phyloP scores from a whole-genome alignment of 2,888 invertebrate species.

The Malthinus flaveolus region DNA sequence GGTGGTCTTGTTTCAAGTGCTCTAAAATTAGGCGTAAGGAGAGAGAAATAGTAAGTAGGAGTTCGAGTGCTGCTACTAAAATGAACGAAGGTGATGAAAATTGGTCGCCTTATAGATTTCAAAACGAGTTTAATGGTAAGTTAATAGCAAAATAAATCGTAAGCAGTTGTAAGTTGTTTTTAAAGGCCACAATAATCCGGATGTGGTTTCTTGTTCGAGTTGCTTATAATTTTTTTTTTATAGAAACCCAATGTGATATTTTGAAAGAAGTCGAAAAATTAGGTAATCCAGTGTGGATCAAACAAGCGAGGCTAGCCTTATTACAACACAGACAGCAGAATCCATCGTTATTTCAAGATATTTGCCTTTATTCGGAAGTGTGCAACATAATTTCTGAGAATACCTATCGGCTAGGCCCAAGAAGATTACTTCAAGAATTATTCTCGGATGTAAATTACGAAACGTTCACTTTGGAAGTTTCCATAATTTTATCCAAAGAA shows the following conservation, averaged over 20 bases:
- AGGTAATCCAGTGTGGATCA: constrained; percentile 78
- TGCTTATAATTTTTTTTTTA: constrained; percentile 1
- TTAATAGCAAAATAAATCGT: neutral
- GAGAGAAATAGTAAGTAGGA: neutral
- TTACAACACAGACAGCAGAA: constrained; percentile 74
- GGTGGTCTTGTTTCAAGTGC: constrained; percentile 33
- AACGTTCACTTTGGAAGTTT: constrained; percentile 60
- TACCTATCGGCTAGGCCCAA: constrained; percentile 79
- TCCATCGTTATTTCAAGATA: constrained; percentile 76
- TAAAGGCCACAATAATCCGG: too few species aligned
- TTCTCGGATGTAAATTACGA: constrained; percentile 85
- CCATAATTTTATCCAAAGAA: constrained; percentile 51
- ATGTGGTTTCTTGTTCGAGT: too few species aligned
- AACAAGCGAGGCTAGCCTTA: constrained; percentile 80
- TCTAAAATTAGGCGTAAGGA: constrained; percentile 24
- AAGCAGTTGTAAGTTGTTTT: too few species aligned
- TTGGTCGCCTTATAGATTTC: neutral
- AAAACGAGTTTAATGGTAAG: constrained; percentile 7
- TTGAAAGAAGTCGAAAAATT: constrained; percentile 73
- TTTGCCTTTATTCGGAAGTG: constrained; percentile 92
- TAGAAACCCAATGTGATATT: constrained; percentile 56
- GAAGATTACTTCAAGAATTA: constrained; percentile 90
- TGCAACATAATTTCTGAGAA: constrained; percentile 77
- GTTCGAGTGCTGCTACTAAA: constrained; percentile 1
- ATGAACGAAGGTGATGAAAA: constrained; percentile 1